phyloP scores from a whole-genome alignment of 2,888 invertebrate genomes.

The Andrena hattorfiana region DNA sequence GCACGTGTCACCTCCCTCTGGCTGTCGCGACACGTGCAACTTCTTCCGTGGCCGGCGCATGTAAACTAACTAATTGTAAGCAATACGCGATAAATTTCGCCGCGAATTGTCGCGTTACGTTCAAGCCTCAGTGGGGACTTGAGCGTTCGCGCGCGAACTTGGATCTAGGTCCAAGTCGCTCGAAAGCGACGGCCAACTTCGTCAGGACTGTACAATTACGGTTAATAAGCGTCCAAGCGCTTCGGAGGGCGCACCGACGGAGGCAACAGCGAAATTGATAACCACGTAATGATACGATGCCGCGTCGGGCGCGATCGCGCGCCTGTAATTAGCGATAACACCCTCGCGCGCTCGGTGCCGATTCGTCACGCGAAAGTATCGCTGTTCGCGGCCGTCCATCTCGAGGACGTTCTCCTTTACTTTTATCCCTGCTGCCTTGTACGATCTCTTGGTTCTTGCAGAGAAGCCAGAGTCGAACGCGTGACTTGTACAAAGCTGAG shows the following conservation, averaged over 20 bases:
- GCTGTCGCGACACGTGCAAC: conserved; percentile 58
- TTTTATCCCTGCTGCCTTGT: neutral
- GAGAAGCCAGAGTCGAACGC: too few species aligned
- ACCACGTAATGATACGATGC: conserved; percentile 38
- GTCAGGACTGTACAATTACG: conserved; percentile 25
- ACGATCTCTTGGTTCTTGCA: neutral
- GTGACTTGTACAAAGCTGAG: too few species aligned
- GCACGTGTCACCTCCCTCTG: conserved; percentile 62
- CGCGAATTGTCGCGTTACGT: conserved; percentile 9
- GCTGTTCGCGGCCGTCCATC: neutral
- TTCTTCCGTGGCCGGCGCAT: conserved; percentile 57
- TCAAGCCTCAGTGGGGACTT: too few species aligned
- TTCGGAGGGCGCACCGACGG: neutral
- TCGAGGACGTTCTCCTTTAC: neutral
- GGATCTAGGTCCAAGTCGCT: neutral
- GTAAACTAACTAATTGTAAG: conserved; percentile 56
- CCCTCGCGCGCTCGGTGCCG: conserved; percentile 20
- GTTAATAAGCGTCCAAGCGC: conserved; percentile 5
- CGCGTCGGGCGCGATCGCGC: conserved; percentile 13
- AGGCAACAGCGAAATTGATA: conserved; percentile 30
- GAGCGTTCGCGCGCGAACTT: neutral
- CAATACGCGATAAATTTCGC: conserved; percentile 61
- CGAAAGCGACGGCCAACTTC: neutral
- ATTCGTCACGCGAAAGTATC: conserved; percentile 12
- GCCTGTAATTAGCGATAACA: conserved; percentile 45